Evolutionary conservation across 1,140 invertebrate species (phyloP), one percentile per base, ranked within the genome.

Genomic region (Apis dorsata): DNA sequence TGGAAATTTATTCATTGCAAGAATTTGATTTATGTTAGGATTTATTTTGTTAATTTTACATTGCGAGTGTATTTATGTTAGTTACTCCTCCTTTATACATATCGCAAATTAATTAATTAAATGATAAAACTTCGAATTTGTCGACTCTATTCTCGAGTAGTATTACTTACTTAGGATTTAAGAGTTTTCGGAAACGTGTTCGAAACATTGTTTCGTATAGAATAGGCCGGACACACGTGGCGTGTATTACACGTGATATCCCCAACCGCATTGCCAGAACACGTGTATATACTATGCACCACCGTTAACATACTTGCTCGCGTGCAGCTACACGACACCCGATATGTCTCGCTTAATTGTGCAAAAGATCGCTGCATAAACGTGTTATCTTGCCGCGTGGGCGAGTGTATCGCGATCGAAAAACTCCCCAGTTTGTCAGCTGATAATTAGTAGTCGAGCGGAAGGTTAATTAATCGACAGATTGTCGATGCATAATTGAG

Each of bases 211-310:
- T 21, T 24, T 76, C 59, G 57, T 75, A 57, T 63, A 44, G 10
- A 63, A 81, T 73, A 57, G 57, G 59, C 28, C 65, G 69, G 51
- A 44, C 51, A 55, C 55, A 44, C 62, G 24, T 63, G 65, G 59
- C 73, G 63, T 75, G 76, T 73, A 74, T 83, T 75, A 82, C 83
- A 57, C 75, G 83, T 71, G 85, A 83, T 84, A 49, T 75, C 62
- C 63, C 51, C 49, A 70, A 82, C 68, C 69, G 79, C 65, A 71
- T 76, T 82, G 72, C 63, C 24, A 59, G 68, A 65, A 73, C 79
- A 69, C 72, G 79, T 70, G 83, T 65, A 69, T 65, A 69, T 34
- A 59, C 65, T 68, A 44, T 75, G 63, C 79, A 70, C 72, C 71
- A 59, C 57, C 44, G 79, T 81, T 81, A 85, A 81, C 63, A 62